These are phyloP conservation scores for Nomada hirtipes DNA, from an alignment of 2,888 invertebrate species.

Conservation along the genomic window DNA sequence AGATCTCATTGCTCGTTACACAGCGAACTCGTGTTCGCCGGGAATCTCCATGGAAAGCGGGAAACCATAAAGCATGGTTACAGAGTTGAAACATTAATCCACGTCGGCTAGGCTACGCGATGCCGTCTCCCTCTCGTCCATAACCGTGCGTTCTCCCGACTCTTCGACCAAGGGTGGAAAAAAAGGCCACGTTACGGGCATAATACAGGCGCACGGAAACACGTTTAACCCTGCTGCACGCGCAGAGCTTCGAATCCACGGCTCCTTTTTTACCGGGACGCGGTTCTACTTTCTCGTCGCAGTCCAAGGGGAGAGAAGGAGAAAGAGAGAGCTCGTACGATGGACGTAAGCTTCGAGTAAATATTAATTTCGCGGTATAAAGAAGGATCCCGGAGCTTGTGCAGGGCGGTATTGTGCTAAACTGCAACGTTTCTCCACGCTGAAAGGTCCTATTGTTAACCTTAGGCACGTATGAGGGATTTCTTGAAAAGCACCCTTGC, in stretches of 20 bases:
- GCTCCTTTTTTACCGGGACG: not conserved
- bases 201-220: conserved; percentile 19
- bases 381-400: not conserved
- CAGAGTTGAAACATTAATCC: conserved; percentile 65
- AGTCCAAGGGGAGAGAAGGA: no score
- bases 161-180: not conserved
- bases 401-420: not conserved
- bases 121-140: conserved; percentile 38
- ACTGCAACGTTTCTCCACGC: conserved; percentile 7
- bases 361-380: conserved; percentile 26
- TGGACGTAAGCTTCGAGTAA: conserved; percentile 25
- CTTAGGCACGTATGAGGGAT: conserved; percentile 8
- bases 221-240: conserved; percentile 5
- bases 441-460: conserved; percentile 16
- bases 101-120: conserved; percentile 62
- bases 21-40: conserved; percentile 10
- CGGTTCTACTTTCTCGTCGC: conserved; percentile 1
- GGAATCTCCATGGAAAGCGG: conserved; percentile 53
- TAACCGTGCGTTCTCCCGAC: conserved; percentile 11
- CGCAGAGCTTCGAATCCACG: not conserved
- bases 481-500: conserved; percentile 3
- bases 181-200: not conserved
- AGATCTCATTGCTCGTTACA: conserved; percentile 21
- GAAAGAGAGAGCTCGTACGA: not conserved
- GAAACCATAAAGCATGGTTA: conserved; percentile 52